Percentiles rank a stretch among this genome's conserved stretches.
Conservation (phyloP, 2,888 invertebrate genomes). For the Tetranychus truncatus region DNA sequence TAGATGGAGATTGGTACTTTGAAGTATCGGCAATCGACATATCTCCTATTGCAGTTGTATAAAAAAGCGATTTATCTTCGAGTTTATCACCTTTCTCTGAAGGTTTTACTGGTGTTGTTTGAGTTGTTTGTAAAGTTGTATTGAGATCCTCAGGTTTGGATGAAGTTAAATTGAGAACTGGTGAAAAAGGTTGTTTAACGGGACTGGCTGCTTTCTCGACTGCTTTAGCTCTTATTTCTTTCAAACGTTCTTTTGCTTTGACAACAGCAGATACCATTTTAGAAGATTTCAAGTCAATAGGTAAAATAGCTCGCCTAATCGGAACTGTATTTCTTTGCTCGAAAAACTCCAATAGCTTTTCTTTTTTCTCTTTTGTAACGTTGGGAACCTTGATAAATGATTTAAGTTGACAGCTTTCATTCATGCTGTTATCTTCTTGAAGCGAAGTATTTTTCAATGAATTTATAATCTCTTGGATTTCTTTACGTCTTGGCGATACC, state of each 20-base stretch:
- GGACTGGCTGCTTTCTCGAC: not conserved
- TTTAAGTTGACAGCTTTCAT: not conserved
- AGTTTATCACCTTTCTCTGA: not conserved
- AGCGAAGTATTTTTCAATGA: not conserved
- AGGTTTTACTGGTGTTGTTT: not conserved
- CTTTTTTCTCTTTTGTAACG: slow-evolving; percentile 4
- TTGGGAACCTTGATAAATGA: not conserved
- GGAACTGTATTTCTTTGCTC: slow-evolving; percentile 15
- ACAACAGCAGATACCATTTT: slow-evolving; percentile 20
- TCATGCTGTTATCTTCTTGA: slow-evolving; percentile 1
- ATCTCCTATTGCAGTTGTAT: slow-evolving; percentile 1
- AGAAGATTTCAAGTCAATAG: slow-evolving; percentile 13
- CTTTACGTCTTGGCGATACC: not conserved
- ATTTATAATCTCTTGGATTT: not conserved
- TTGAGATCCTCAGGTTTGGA: not conserved
- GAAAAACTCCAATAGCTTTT: not conserved
- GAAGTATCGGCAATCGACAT: not conserved
- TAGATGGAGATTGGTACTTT: not conserved
- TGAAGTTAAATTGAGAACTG: not conserved
- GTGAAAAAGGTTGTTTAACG: not conserved
- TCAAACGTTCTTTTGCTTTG: slow-evolving; percentile 16
- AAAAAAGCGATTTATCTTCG: not conserved
- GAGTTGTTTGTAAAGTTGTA: not conserved
- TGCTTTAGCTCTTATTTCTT: slow-evolving; percentile 10
- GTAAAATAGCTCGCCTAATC: slow-evolving; percentile 6